Conservation (phyloP, 2,113 vertebrate species). For the Anthoscopus minutus region DNA sequence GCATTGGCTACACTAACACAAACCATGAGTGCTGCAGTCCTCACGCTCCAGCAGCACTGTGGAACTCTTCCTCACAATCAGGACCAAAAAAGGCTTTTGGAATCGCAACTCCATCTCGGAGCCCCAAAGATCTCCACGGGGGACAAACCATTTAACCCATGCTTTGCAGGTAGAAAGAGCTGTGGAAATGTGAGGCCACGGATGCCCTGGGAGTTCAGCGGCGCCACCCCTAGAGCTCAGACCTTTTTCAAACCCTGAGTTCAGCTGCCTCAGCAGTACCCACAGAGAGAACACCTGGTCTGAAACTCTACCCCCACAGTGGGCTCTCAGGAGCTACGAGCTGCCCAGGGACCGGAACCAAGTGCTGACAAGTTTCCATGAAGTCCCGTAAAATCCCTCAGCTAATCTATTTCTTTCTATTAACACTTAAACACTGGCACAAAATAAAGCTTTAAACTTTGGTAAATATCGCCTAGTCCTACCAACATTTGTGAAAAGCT, state of each 20-base stretch:
- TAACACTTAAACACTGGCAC: background rate
- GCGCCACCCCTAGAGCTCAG: background rate
- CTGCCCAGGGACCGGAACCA: background rate
- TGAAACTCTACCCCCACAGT: fast-evolving
- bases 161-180: background rate
- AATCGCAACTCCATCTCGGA: fast-evolving
- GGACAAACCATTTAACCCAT: background rate
- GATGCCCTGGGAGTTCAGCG: background rate
- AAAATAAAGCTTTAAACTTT: background rate
- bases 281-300: too few relatives aligned
- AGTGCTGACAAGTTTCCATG: fast-evolving
- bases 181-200: background rate
- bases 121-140: background rate
- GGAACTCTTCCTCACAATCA: background rate
- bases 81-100: conserved; percentile 31
- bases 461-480: fast-evolving
- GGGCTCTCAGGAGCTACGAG: fast-evolving
- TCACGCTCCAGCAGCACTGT: background rate
- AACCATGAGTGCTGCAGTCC: background rate
- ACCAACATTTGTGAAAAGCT: background rate
- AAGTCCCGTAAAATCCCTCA: background rate
- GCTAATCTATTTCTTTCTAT: background rate
- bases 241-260: background rate
- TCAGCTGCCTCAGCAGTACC: background rate
- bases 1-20: background rate